A percentile compares a stretch with the other conserved stretches of the same genome.
Conservation (phyloP, 2,888 invertebrate genomes). For the Hetaerina titia region DNA sequence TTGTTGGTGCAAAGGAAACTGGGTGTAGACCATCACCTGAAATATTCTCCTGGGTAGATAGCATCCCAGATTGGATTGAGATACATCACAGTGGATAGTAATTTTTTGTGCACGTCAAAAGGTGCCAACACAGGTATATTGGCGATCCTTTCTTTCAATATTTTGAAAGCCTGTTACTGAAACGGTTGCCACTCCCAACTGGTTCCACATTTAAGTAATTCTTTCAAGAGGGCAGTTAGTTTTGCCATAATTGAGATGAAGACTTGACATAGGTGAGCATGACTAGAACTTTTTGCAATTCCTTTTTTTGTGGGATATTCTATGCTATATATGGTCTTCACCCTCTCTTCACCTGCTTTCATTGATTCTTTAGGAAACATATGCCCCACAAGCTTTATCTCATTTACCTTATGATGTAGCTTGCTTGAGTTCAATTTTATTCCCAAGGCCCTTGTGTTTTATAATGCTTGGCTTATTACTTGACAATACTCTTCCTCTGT, state of each 20-base stretch:
- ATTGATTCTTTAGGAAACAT: not conserved
- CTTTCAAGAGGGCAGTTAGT: not conserved
- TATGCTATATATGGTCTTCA: not conserved
- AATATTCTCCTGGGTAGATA: not conserved
- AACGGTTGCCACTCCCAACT: not conserved
- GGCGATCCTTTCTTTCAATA: not conserved
- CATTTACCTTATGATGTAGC: not conserved
- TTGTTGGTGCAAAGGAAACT: no score
- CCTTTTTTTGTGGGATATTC: not conserved
- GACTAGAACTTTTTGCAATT: not conserved
- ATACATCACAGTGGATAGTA: not conserved
- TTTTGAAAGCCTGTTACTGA: not conserved
- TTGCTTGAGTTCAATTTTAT: not conserved
- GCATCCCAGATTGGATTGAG: not conserved
- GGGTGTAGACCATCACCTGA: not conserved
- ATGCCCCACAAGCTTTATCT: not conserved
- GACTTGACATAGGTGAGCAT: not conserved
- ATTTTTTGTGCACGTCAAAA: not conserved
- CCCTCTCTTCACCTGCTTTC: not conserved
- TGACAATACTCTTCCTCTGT: not conserved
- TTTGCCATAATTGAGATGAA: not conserved
- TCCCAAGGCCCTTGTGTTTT: not conserved
- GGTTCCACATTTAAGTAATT: not conserved
- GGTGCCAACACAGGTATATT: not conserved
- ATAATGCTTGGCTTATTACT: not conserved